These are phyloP conservation scores for Drosophila bunnanda DNA, from an alignment of 2,888 invertebrate genomes.

Conservation along the genomic window DNA sequence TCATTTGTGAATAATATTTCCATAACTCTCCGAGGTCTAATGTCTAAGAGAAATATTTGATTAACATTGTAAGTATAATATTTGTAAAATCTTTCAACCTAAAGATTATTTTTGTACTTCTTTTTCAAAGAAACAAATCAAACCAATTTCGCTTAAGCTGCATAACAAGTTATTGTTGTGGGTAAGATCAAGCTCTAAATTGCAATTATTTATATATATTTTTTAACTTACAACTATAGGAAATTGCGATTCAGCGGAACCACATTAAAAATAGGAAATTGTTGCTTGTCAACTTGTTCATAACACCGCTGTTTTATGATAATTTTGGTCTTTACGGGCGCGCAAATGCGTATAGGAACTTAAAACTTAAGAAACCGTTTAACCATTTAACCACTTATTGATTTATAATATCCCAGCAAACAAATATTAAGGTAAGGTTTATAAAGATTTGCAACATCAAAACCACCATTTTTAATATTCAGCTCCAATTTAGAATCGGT, in stretches of 20 bases:
- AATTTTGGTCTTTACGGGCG: background rate
- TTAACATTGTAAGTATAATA: no score
- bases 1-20: no score
- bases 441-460: background rate
- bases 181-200: background rate
- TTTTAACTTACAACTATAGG: background rate
- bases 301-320: background rate
- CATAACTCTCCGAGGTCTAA: no score
- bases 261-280: background rate
- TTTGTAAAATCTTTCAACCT: no score
- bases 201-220: background rate
- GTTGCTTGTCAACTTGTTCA: conserved; percentile 2
- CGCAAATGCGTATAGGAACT: background rate
- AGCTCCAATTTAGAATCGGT: conserved; percentile 2
- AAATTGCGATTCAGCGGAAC: conserved; percentile 1
- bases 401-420: background rate
- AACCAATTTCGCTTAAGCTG: background rate
- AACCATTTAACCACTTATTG: background rate
- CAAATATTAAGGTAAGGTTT: background rate
- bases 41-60: no score
- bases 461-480: background rate
- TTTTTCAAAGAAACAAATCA: background rate
- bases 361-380: background rate
- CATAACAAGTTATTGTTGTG: background rate
- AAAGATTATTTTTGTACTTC: no score